Evolutionary conservation across 2,797 vertebrate species (phyloP), one percentile per base, ranked within the genome.

Genomic region (Hippocampus kuda): DNA sequence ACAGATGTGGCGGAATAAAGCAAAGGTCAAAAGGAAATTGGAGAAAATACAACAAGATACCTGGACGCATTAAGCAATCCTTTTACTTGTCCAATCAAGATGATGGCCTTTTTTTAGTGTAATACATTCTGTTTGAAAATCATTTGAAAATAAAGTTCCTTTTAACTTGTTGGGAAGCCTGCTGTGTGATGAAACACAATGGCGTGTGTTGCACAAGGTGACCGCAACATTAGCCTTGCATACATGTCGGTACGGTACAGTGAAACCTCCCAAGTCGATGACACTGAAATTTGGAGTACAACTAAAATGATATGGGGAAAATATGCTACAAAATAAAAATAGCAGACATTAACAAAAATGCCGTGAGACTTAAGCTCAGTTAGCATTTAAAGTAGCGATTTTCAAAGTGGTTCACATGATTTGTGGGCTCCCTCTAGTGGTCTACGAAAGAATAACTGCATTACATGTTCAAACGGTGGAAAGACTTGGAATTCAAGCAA

Each of bases 121-220:
- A 51, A 66, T 74, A 73, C 64, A 72, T 79, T 75, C 67, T 78
- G 69, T 78, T 67, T 76, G 70, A 72, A 18, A 54, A 82, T 74
- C 64, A 81, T 81, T 83, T 80, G 81, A 71, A 87, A 91, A 90
- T 90, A 89, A 89, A 90, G 77, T 78, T 79, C 8, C 49, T 70
- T 77, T 77, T 72, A 66, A 75, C 70, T 38, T 76, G 66, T 75
- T 65, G 77, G 72, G 30, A 76, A 26, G 68, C 3, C 72, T 81
- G 66, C 66, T 79, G 67, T 67, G 68, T 71, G 81, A 46, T 72
- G 57, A 20, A 34, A 15, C 6, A 60, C 1, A 60, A 30, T 18
- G 57, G 15, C 15, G 13, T 13, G 11, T 46, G 44, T 13, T 46
- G 44, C 44, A 13, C 44, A 4, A 46, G 44, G 12, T 46, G 44